Percentiles rank a stretch among this genome's conserved stretches.
Evolutionary conservation across 2,888 invertebrate genomes (phyloP).

Genomic region (Clistopyga incitator): DNA sequence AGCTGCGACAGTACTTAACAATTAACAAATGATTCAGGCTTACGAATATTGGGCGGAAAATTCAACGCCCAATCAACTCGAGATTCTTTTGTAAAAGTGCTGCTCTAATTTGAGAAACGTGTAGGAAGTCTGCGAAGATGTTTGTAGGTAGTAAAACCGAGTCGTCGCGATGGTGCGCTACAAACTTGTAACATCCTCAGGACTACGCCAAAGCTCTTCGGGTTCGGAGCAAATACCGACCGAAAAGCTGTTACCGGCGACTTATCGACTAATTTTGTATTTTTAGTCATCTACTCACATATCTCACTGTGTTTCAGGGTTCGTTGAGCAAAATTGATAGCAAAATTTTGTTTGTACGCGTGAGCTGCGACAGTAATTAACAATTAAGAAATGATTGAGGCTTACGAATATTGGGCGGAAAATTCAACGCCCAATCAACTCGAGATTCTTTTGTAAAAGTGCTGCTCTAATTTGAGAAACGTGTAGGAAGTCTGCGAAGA

Average conservation of each 20-base stretch:
- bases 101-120: not conserved
- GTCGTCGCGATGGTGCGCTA: too few relatives aligned
- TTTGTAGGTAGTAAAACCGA: too few relatives aligned
- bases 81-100: not conserved
- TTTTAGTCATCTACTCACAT: not conserved
- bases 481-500: not conserved
- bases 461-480: not conserved
- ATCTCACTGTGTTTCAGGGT: not conserved
- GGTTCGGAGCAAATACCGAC: slow-evolving; percentile 46
- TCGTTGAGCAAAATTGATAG: not conserved
- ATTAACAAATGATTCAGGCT: too few relatives aligned
- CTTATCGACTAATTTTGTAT: slow-evolving; percentile 49
- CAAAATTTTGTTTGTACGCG: not conserved
- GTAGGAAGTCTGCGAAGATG: not conserved
- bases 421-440: too few relatives aligned
- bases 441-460: too few relatives aligned
- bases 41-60: too few relatives aligned
- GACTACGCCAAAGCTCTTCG: slow-evolving; percentile 31
- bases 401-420: too few relatives aligned
- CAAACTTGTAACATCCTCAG: slow-evolving; percentile 6
- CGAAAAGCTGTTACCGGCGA: slow-evolving; percentile 5
- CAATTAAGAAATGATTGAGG: too few relatives aligned
- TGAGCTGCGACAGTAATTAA: not conserved
- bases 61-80: too few relatives aligned
- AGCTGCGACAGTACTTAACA: not conserved